Percentiles rank a stretch among this genome's conserved stretches.
Conservation (phyloP, 2,797 vertebrate species). For the Alectoris magna region DNA sequence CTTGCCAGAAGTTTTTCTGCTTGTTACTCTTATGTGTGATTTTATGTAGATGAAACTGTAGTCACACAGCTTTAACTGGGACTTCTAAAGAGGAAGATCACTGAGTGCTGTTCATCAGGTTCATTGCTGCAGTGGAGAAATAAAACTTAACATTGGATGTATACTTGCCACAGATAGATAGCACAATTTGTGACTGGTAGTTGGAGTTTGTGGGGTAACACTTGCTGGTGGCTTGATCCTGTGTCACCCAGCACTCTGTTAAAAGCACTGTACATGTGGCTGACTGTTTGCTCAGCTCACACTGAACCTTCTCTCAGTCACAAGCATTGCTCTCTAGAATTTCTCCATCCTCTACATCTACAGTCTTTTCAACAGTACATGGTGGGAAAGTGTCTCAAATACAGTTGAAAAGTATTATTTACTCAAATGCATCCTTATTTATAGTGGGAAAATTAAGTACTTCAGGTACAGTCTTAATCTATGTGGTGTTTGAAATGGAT, state of each 20-base stretch:
- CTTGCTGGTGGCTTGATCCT: background rate
- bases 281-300: background rate
- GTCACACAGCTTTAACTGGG: background rate
- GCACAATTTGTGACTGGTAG: background rate
- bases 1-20: background rate
- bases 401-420: background rate
- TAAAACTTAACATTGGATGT: background rate
- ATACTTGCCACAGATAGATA: background rate
- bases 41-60: background rate
- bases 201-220: background rate
- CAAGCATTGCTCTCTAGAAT: background rate
- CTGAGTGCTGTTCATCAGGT: background rate
- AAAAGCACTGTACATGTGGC: background rate
- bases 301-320: background rate
- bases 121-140: background rate
- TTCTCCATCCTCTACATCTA: background rate
- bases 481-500: background rate
- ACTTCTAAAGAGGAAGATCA: background rate
- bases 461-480: background rate
- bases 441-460: background rate
- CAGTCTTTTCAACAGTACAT: background rate
- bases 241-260: background rate
- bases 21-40: background rate
- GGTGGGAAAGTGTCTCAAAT: background rate
- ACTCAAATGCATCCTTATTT: background rate